A percentile compares a stretch with the other conserved stretches of the same genome.
These are phyloP conservation scores for Periparus ater DNA, from an alignment of 2,797 vertebrate genomes.

Conservation along the genomic window DNA sequence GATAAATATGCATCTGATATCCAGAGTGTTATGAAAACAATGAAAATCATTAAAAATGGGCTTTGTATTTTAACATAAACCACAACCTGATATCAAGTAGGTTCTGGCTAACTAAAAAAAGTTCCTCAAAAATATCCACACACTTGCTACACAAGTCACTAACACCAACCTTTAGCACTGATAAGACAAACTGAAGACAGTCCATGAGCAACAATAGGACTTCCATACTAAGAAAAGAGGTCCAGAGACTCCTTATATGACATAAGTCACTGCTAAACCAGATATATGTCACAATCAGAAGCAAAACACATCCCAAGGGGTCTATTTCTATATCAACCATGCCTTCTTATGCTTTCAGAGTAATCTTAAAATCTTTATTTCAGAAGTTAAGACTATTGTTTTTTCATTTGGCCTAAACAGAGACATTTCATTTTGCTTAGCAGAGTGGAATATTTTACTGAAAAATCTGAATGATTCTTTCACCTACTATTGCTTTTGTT, in stretches of 20 bases:
- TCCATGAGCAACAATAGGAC: rapidly evolving
- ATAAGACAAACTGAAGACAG: not conserved
- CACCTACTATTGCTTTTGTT: not conserved
- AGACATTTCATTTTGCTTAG: not conserved
- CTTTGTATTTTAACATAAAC: not conserved
- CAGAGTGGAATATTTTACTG: not conserved
- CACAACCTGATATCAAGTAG: not conserved
- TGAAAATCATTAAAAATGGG: not conserved
- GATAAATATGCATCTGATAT: not conserved
- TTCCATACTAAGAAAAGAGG: not conserved
- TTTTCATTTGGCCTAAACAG: not conserved
- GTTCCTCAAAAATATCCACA: not conserved
- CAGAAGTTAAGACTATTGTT: not conserved
- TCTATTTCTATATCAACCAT: not conserved
- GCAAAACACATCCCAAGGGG: rapidly evolving
- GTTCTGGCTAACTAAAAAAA: not conserved
- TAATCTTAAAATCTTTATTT: not conserved
- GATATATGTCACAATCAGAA: not conserved
- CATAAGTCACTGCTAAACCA: not conserved
- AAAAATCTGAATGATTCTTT: not conserved
- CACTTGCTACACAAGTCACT: not conserved
- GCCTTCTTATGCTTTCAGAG: not conserved
- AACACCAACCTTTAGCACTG: not conserved
- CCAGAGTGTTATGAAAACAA: not conserved
- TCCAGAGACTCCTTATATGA: rapidly evolving